phyloP scores from a whole-genome alignment of 1,140 invertebrate species.

The Tribolium madens region DNA sequence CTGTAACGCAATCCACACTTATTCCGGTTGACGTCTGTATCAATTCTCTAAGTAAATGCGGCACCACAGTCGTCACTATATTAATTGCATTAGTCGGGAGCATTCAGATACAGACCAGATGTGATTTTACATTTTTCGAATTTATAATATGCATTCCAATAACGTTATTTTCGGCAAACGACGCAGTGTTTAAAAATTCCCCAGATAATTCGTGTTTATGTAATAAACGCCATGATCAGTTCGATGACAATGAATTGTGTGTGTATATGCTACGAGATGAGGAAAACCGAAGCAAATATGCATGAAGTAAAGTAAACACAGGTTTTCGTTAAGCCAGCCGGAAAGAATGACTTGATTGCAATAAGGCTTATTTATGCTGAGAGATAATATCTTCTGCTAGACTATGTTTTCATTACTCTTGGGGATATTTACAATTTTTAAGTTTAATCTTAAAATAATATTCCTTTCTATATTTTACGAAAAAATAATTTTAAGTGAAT shows the following conservation, averaged over 20 bases:
- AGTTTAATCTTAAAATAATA: too few species aligned
- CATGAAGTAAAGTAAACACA: not conserved
- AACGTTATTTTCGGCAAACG: constrained; percentile 8
- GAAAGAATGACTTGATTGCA: constrained; percentile 8
- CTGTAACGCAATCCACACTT: constrained; percentile 28
- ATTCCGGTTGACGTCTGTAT: constrained; percentile 21
- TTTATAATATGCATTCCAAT: constrained; percentile 18
- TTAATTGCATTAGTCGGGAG: constrained; percentile 30
- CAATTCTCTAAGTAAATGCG: constrained; percentile 34
- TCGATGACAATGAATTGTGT: constrained; percentile 1
- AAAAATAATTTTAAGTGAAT: too few species aligned
- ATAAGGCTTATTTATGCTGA: constrained; percentile 1
- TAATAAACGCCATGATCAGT: not conserved
- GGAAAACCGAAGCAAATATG: constrained; percentile 14
- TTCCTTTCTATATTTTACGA: too few species aligned
- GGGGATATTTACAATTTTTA: too few species aligned
- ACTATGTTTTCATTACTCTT: too few species aligned
- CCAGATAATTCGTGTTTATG: constrained; percentile 12
- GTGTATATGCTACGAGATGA: not conserved
- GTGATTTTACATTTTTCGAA: constrained; percentile 21
- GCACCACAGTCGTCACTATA: constrained; percentile 32
- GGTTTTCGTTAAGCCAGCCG: not conserved
- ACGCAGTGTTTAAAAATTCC: constrained; percentile 15
- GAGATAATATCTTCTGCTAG: too few species aligned
- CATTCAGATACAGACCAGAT: constrained; percentile 33